Evolutionary conservation across 1,140 invertebrate species (phyloP), one percentile per base, ranked within the genome.

Genomic region (Neodiprion virginianus): DNA sequence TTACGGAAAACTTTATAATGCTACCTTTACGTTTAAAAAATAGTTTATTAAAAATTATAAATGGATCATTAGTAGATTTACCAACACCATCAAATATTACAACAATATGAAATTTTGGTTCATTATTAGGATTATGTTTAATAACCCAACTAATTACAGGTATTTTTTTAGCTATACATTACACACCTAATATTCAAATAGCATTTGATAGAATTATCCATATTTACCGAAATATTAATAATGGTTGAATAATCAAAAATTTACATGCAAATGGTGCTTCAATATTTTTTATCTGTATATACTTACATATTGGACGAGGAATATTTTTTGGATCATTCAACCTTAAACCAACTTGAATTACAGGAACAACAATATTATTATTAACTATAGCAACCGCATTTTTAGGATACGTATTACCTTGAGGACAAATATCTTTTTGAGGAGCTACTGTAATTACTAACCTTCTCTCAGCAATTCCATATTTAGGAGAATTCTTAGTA

Each of bases 351-450:
- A 89, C 90, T 5, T 93, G 91, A 92, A 77, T 86, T 79, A 76
- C 86, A 28, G 91, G 92, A 76, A 81, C 91, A 73, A 82, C 90
- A 71, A 90, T 93, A 86, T 83, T 93, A 80, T 89, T 93, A 79
- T 50, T 91, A 83, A 80, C 89, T 73, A 94, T 93, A 91, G 89
- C 74, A 83, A 91, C 92, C 72, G 91, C 91, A 40, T 93, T 94
- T 87, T 83, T 93, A 89, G 92, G 93, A 0, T 94, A 93, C 89
- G 92, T 93, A 4, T 81, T 93, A 80, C 92, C 91, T 7, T 93
- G 92, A 88, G 92, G 17, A 17, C 17, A 17, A 17, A 17, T 17
- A 17, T 17, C 17, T 17, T 17, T 17, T 7, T 93, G 92, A 88
- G 92, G 92, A 88, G 92, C 17, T 0, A 17, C 17, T 17, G 17